Evolutionary conservation across 2,113 vertebrate species (phyloP).

Genomic region (Salvelinus namaycush): DNA sequence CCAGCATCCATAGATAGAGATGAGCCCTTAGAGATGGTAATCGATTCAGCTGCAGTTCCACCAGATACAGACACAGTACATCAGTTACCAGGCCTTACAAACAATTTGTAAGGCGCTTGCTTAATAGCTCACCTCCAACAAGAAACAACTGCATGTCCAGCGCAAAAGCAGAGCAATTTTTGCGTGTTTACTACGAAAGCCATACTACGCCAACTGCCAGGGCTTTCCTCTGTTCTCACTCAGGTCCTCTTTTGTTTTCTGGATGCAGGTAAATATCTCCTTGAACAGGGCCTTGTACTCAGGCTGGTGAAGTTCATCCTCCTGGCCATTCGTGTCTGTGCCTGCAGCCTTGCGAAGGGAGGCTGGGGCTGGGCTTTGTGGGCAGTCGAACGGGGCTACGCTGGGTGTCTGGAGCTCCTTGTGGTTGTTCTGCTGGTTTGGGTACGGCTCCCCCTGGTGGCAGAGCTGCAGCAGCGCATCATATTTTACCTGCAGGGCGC

Average conservation of each 20-base stretch:
- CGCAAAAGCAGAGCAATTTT: too few species aligned
- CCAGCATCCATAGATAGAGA: background rate
- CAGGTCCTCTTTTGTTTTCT: slow-evolving; percentile 91
- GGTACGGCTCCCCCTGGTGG: slow-evolving; percentile 61
- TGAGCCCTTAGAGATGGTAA: background rate
- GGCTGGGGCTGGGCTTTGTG: slow-evolving; percentile 26
- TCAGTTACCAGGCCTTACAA: too few species aligned
- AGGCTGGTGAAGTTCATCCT: slow-evolving; percentile 65
- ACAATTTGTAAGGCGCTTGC: too few species aligned
- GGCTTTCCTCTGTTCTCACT: slow-evolving; percentile 73
- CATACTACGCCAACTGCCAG: slow-evolving; percentile 13
- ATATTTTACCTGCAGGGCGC: slow-evolving; percentile 90
- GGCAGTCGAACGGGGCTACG: slow-evolving; percentile 43
- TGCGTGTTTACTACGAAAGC: background rate
- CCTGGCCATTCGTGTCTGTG: background rate
- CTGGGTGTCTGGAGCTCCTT: slow-evolving; percentile 76
- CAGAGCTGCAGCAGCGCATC: slow-evolving; percentile 84
- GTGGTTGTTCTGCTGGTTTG: slow-evolving; percentile 56
- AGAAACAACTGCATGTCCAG: too few species aligned
- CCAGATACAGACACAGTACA: background rate
- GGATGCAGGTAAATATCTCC: slow-evolving; percentile 91
- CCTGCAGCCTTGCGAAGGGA: background rate
- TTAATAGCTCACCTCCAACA: too few species aligned
- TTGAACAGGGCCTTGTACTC: slow-evolving; percentile 93
- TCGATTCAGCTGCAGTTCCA: background rate